A percentile compares a stretch with the other conserved stretches of the same genome.
Conservation (phyloP, 2,797 vertebrate species). For the Microhierax caerulescens region DNA sequence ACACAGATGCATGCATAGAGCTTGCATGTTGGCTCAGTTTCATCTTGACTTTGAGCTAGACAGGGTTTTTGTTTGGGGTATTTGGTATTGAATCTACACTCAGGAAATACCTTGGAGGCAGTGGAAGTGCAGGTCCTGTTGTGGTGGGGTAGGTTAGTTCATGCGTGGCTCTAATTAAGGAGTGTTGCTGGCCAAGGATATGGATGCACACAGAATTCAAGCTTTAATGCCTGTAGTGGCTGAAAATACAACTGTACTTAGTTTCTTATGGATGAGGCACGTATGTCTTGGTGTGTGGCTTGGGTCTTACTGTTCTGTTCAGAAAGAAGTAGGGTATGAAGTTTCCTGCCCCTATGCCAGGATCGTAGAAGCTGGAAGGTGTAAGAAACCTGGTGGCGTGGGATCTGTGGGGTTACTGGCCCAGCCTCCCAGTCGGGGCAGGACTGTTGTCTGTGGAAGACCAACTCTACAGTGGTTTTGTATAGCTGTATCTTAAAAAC, state of each 20-base stretch:
- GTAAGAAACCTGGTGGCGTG: not conserved
- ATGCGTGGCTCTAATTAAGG: fast-evolving
- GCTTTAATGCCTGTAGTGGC: not conserved
- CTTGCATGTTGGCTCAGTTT: not conserved
- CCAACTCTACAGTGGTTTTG: not conserved
- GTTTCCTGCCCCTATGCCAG: not conserved
- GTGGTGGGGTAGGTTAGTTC: not conserved
- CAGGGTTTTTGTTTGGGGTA: not conserved
- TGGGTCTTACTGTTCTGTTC: not conserved
- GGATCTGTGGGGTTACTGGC: not conserved
- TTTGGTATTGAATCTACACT: not conserved
- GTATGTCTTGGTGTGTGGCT: not conserved
- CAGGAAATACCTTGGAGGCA: fast-evolving
- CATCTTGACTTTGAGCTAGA: not conserved
- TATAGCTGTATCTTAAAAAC: not conserved
- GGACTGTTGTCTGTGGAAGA: not conserved
- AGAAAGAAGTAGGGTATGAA: not conserved
- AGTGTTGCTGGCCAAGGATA: not conserved
- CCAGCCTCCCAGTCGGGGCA: not conserved
- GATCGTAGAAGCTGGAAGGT: too few species aligned
- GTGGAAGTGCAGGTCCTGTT: not conserved
- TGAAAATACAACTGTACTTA: not conserved
- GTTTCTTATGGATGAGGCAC: not conserved
- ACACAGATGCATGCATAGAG: fast-evolving
- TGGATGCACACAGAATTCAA: not conserved